Conservation (phyloP, 2,113 vertebrate species). For the Verasper variegatus region DNA sequence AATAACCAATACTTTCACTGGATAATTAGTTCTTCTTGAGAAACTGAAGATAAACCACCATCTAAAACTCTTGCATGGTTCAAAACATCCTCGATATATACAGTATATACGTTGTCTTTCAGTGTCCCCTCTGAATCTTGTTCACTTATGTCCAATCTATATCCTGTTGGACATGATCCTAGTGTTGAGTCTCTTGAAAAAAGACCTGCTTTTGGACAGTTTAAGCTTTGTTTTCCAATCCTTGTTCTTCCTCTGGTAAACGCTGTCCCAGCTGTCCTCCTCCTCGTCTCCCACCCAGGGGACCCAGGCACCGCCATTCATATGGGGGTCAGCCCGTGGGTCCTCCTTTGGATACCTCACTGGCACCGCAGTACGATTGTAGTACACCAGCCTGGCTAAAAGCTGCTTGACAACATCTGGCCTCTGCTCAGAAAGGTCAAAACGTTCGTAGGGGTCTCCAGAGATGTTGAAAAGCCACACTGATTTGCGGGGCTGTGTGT, state of each 20-base stretch:
- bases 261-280: conserved; percentile 77
- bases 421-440: conserved; percentile 87
- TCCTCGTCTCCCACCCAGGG: conserved; percentile 94
- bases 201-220: conserved; percentile 88
- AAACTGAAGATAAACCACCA: conserved; percentile 12
- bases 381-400: conserved; percentile 87
- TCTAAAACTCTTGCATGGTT: background rate
- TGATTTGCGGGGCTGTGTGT: conserved; percentile 82
- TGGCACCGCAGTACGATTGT: conserved; percentile 93
- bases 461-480: conserved; percentile 98
- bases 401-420: conserved; percentile 91
- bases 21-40: background rate
- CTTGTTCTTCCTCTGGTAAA: conserved; percentile 78
- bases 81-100: background rate
- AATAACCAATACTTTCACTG: background rate
- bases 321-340: conserved; percentile 90
- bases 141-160: conserved; percentile 64
- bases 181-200: conserved; percentile 93
- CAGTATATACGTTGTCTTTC: background rate
- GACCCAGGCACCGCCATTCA: conserved; percentile 94
- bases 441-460: conserved; percentile 90
- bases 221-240: conserved; percentile 87
- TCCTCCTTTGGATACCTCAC: conserved; percentile 95
- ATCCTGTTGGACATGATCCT: conserved; percentile 95
- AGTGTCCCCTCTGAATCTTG: background rate